These are phyloP conservation scores for Myotis vivesi DNA, from an alignment of 2,797 vertebrate genomes.

Conservation along the genomic window DNA sequence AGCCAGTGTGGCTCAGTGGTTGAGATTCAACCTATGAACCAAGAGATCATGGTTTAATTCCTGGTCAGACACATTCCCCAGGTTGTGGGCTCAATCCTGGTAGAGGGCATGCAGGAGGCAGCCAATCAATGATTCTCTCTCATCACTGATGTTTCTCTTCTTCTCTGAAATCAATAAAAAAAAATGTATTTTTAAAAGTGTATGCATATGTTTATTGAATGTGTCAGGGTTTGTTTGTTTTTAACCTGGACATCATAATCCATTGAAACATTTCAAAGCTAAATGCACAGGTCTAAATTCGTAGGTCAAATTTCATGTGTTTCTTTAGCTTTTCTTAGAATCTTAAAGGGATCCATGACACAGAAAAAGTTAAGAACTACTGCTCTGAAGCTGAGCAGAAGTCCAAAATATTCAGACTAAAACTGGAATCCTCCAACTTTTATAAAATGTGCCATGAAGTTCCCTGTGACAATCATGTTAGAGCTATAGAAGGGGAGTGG, in stretches of 20 bases:
- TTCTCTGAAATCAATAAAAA: background rate
- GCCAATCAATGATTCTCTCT: no score
- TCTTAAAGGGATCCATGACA: conserved; percentile 14
- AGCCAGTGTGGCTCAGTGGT: no score
- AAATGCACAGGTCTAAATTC: background rate
- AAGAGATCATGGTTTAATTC: no score
- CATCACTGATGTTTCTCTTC: no score
- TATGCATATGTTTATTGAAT: background rate
- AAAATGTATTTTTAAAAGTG: background rate
- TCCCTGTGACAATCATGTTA: background rate
- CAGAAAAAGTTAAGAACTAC: conserved; percentile 1
- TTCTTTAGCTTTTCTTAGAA: conserved; percentile 21
- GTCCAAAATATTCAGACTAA: conserved; percentile 6
- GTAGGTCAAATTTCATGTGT: conserved; percentile 20
- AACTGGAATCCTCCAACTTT: background rate
- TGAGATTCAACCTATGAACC: no score
- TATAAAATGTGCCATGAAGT: background rate
- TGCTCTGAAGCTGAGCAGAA: background rate
- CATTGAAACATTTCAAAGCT: background rate
- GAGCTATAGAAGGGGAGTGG: background rate
- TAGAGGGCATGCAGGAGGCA: no score
- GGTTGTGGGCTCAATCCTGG: no score
- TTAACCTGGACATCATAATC: background rate
- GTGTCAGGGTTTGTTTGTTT: background rate
- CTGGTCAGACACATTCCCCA: no score